Evolutionary conservation across 2,113 vertebrate species (phyloP), one percentile per base, ranked within the genome.

Genomic region (Tragulus kanchil): DNA sequence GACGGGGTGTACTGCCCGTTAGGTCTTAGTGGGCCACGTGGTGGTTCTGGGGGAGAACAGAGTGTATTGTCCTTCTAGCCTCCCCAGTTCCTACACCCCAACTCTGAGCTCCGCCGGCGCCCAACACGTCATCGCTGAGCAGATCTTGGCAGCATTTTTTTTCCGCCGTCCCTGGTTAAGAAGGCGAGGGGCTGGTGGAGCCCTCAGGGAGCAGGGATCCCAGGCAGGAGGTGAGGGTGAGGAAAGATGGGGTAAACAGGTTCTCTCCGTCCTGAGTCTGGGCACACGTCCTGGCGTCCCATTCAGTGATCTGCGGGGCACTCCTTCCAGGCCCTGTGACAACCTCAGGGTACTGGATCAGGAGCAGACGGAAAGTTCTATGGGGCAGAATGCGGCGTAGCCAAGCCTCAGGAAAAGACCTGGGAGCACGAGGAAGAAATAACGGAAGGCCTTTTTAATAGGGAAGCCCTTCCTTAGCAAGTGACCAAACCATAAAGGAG

Each of bases 231-330:
- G n/a, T 73, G 7, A 36, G 28, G 15, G 0, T 42, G 79, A 62
- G 58, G 58, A 28, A 6, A 36, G n/a, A 8, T 8, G n/a, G 9
- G 62, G 64, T 1, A 50, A 10, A 16, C 12, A 13, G 28, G 9
- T 5, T 11, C 3, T 42, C 54, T n/a, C 31, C 0, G 48, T 9
- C 77, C 15, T 16, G 8, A 42, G 52, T 9, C 88, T 10, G 10
- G n/a, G 31, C 3, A 7, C n/a, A 5, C 10, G 4, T 8, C 61
- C n/a, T 4, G 16, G 59, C 5, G 26, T 26, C 3, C 2, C 21
- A 0, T 8, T 36, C 23, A 25, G 8, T 3, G 1, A 1, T 4
- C 1, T 21, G n/a, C 2, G 14, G 13, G 0, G 3, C 1, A 1
- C 3, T 2, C 16, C 31, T 31, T 85, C n/a, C 17, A 0, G 0